Evolutionary conservation across 2,113 vertebrate genomes (phyloP), one percentile per base, ranked within the genome.

Genomic region (Callipepla californica): DNA sequence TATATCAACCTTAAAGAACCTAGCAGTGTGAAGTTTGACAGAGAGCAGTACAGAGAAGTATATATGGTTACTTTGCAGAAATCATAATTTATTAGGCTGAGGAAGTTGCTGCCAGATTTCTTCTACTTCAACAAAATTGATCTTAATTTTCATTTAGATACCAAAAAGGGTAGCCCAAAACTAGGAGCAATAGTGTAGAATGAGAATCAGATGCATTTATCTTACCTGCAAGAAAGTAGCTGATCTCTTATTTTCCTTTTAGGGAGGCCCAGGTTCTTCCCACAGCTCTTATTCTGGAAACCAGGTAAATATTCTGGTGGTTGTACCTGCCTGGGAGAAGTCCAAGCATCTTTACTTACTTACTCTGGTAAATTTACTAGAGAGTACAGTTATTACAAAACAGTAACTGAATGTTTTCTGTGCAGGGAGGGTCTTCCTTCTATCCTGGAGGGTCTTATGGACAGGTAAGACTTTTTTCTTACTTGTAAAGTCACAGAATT

Each of bases 231-330:
- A 13, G 57, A 13, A 66, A 91, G 87, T 1, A 87, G 1, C 34
- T 67, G 23, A 1, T 74, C 38, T 91, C 13, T 92, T 51, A 51
- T 78, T 85, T 87, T 85, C 12, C 28, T 96, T 96, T 67, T 53
- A 96, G 95, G 87, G 57, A 0, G 75, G 66, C 34, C 87, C 66
- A 82, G 87, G 62, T 65, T 95, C 88, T 44, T 87, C 82, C 17
- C 44, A 96, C 14, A 16, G 75, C 42, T 81, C 90, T 34, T 91
- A 91, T 30, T 91, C 81, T 0, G 85, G 70, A 8, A 85, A 85
- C 53, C 92, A 96, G 95, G 95, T 93, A 87, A 94, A 61, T 44
- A 79, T 45, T 87, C 25, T 28, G 40, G 3, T 42, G 48, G 3
- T 17, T 51, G 19, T 76, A 15, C 5, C 47, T 76, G 53, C 21